These are phyloP conservation scores for Dipus sagitta DNA, from an alignment of 2,797 vertebrate species.

Conservation along the genomic window DNA sequence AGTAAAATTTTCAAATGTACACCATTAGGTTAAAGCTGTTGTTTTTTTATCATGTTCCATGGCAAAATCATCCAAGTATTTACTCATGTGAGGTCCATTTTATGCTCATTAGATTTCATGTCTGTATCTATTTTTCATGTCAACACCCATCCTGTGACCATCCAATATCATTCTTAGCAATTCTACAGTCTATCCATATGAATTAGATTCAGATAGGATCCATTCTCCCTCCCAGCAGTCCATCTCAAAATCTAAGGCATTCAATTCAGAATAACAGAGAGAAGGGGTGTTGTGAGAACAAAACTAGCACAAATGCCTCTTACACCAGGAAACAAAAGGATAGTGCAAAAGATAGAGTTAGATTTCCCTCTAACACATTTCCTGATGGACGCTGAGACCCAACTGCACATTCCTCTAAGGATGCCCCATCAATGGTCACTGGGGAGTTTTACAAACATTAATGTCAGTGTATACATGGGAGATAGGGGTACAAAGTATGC, in stretches of 20 bases:
- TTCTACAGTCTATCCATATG: not conserved
- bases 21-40: not conserved
- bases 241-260: not conserved
- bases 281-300: not conserved
- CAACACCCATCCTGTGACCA: not conserved
- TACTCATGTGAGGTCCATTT: not conserved
- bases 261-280: slow-evolving; percentile 15
- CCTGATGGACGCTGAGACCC: not conserved
- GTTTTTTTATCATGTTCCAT: not conserved
- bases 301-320: not conserved
- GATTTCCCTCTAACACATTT: not conserved
- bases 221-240: not conserved
- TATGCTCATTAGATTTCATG: not conserved
- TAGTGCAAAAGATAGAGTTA: not conserved
- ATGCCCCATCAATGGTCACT: not conserved
- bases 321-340: not conserved
- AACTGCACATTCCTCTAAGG: not conserved
- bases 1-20: not conserved
- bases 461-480: not conserved
- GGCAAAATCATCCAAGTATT: not conserved
- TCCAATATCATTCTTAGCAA: slow-evolving; percentile 17
- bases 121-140: not conserved
- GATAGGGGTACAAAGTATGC: not conserved
- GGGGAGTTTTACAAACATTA: not conserved
- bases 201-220: not conserved